Conservation (phyloP, 2,113 vertebrate species). For the Cygnus buccinator region DNA sequence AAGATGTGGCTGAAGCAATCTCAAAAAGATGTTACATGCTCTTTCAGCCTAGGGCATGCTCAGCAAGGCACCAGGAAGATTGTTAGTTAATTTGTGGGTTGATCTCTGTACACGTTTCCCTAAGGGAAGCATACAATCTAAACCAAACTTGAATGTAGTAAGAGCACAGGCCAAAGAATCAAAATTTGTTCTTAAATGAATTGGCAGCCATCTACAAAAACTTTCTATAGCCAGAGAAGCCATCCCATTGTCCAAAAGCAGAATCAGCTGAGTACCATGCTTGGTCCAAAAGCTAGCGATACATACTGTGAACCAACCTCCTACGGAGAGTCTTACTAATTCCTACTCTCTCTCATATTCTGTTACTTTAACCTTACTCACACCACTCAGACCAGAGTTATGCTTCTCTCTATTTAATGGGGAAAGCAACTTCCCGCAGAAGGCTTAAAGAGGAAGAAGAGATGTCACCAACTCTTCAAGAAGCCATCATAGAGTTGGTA, state of each 20-base stretch:
- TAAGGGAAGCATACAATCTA: not conserved
- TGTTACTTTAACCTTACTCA: not conserved
- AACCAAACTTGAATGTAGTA: not conserved
- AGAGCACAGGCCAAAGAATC: not conserved
- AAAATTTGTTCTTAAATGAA: not conserved
- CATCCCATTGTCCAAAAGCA: accelerated
- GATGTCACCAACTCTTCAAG: not conserved
- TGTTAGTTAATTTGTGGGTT: not conserved
- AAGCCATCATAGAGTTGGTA: not conserved
- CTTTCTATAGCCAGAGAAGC: not conserved
- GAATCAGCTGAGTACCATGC: not conserved
- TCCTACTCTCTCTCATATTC: not conserved
- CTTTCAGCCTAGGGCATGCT: not conserved
- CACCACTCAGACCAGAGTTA: not conserved
- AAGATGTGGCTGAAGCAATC: not conserved
- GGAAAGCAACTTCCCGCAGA: not conserved
- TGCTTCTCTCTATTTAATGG: not conserved
- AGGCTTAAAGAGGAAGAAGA: not conserved
- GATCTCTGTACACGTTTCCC: not conserved
- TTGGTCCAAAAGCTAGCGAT: no score
- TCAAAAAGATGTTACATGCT: not conserved
- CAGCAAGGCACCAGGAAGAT: not conserved
- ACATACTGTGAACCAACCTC: accelerated
- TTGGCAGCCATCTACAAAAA: not conserved
- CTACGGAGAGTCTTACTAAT: not conserved